Conservation (phyloP, 2,888 invertebrate genomes). For the Camponotus fellah region DNA sequence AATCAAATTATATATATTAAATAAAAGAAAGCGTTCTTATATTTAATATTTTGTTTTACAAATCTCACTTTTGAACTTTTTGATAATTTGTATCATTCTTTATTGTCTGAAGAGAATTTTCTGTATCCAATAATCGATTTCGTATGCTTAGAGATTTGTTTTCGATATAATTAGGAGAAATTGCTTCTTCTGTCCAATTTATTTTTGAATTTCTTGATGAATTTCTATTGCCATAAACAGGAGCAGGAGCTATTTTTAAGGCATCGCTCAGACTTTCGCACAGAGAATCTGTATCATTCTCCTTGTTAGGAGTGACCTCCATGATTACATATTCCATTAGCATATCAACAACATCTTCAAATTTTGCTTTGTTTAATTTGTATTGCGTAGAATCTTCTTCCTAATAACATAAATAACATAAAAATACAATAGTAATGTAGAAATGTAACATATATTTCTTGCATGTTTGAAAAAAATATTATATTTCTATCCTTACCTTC, state of each 20-base stretch:
- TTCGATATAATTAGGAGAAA: slow-evolving; percentile 51
- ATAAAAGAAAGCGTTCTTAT: background rate
- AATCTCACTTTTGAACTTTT: slow-evolving; percentile 60
- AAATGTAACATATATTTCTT: background rate
- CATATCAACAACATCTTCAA: slow-evolving; percentile 79
- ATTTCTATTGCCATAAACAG: slow-evolving; percentile 75
- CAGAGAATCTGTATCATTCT: slow-evolving; percentile 70
- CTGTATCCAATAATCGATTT: slow-evolving; percentile 34
- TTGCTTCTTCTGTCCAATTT: slow-evolving; percentile 63
- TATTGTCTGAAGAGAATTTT: slow-evolving; percentile 31
- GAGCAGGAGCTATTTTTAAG: slow-evolving; percentile 79
- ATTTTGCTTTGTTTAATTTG: slow-evolving; percentile 59
- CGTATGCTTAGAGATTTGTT: slow-evolving; percentile 53
- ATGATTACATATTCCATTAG: slow-evolving; percentile 79
- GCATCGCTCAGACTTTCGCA: slow-evolving; percentile 74
- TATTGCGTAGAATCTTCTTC: slow-evolving; percentile 61
- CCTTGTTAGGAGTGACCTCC: slow-evolving; percentile 75
- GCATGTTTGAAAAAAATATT: background rate
- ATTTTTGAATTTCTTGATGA: slow-evolving; percentile 61
- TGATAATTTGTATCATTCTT: slow-evolving; percentile 26
- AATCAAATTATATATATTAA: slow-evolving; percentile 7
- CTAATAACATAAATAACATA: slow-evolving; percentile 68
- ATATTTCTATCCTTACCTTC: slow-evolving; percentile 55
- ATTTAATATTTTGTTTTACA: background rate
- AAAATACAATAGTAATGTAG: background rate